Conservation (phyloP, 2,113 vertebrate species). For the Jacana jacana region DNA sequence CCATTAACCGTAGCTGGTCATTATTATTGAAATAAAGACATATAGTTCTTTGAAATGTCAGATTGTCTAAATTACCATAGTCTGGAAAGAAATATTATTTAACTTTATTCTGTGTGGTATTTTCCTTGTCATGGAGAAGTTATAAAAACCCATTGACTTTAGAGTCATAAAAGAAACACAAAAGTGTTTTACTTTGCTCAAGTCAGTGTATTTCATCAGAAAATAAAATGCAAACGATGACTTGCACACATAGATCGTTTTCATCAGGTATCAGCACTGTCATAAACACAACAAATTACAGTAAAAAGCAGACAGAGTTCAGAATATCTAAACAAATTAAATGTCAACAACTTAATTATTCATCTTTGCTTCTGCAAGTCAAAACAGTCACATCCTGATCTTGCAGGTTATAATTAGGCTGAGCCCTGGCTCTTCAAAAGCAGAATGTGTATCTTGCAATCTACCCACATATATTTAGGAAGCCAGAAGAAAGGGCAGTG, state of each 20-base stretch:
- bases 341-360: constrained; percentile 18
- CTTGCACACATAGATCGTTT: background rate
- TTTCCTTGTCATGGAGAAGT: background rate
- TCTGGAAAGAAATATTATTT: background rate
- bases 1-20: background rate
- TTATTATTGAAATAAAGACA: constrained; percentile 2
- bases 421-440: constrained; percentile 10
- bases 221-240: background rate
- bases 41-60: background rate
- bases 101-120: background rate
- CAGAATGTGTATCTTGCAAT: background rate
- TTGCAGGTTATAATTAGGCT: constrained; percentile 41
- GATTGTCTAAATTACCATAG: background rate
- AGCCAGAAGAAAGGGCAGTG: constrained; percentile 52
- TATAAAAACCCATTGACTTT: background rate
- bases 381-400: constrained; percentile 46
- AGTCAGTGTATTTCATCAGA: background rate
- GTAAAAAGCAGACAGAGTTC: background rate
- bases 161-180: background rate
- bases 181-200: background rate
- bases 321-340: constrained; percentile 4
- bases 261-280: background rate
- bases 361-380: constrained; percentile 36
- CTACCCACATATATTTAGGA: constrained; percentile 15
- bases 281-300: background rate